A percentile compares a stretch with the other conserved stretches of the same genome.
Conservation (phyloP, 2,797 vertebrate species). For the Brachyrhaphis roseni region DNA sequence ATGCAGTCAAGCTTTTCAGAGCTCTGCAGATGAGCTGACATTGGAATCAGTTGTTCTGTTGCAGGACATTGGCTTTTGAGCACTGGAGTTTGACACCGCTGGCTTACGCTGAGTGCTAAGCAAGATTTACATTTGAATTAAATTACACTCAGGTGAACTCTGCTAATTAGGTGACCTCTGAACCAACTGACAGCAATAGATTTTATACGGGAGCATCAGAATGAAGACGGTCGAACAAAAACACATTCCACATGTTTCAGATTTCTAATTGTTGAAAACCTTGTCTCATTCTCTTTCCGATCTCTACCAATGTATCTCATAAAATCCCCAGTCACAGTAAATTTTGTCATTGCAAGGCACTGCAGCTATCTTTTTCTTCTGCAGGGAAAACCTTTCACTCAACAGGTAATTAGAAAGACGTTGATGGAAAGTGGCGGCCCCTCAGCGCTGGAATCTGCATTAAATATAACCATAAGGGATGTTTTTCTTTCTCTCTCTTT, state of each 20-base stretch:
- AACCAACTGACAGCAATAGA: background rate
- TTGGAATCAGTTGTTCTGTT: too few species aligned
- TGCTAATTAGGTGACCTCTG: background rate
- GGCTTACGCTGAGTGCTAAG: background rate
- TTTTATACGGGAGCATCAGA: background rate
- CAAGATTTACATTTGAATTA: background rate
- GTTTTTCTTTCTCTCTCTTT: background rate
- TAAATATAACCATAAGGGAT: conserved; percentile 12
- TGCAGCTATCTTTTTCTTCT: background rate
- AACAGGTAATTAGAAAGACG: conserved; percentile 57
- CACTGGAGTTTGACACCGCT: too few species aligned
- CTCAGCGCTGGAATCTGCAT: conserved; percentile 36
- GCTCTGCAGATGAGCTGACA: too few species aligned
- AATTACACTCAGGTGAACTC: background rate
- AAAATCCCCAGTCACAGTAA: background rate
- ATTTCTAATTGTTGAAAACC: background rate
- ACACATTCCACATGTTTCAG: background rate
- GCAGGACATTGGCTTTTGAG: too few species aligned
- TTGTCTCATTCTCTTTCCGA: background rate
- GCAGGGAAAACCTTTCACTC: conserved; percentile 27
- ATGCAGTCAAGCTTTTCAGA: too few species aligned
- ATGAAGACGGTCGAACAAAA: background rate
- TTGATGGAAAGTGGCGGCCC: conserved; percentile 55
- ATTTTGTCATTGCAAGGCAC: background rate
- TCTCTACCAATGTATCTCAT: background rate